Evolutionary conservation across 1,140 invertebrate genomes (phyloP).

Genomic region (Sipha flava): DNA sequence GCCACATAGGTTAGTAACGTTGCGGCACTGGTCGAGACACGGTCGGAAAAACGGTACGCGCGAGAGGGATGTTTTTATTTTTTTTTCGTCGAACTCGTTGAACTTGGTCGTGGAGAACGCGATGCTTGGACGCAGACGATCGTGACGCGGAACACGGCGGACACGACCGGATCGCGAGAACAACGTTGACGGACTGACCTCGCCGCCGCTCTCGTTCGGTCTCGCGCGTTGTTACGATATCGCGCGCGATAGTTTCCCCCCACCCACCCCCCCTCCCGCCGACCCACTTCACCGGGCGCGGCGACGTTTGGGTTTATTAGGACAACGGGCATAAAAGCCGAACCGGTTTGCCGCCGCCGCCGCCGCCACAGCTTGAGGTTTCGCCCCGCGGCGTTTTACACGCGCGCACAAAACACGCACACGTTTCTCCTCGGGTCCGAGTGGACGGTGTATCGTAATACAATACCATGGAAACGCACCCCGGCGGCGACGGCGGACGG

Average conservation of each 20-base stretch:
- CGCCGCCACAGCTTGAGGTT: neutral
- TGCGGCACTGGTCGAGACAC: neutral
- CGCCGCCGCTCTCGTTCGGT: neutral
- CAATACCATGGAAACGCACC: neutral
- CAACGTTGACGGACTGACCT: conserved; percentile 4
- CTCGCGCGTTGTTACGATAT: neutral
- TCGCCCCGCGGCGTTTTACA: too few species aligned
- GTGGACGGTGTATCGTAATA: too few species aligned
- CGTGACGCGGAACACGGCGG: too few species aligned
- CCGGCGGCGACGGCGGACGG: neutral
- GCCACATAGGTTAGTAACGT: neutral
- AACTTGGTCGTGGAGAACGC: too few species aligned
- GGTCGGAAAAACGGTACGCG: too few species aligned
- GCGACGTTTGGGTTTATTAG: neutral
- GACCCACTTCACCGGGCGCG: too few species aligned
- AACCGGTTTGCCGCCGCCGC: neutral
- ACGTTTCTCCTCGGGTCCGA: too few species aligned
- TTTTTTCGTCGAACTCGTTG: too few species aligned
- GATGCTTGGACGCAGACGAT: too few species aligned
- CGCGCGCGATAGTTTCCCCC: neutral
- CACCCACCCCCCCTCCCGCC: neutral
- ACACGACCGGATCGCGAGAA: neutral
- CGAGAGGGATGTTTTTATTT: too few species aligned
- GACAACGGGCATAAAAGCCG: neutral
- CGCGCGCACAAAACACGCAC: too few species aligned